Percentiles rank a stretch among this genome's conserved stretches.
These are phyloP conservation scores for Meriones unguiculatus DNA, from an alignment of 2,113 vertebrate genomes.

Conservation along the genomic window DNA sequence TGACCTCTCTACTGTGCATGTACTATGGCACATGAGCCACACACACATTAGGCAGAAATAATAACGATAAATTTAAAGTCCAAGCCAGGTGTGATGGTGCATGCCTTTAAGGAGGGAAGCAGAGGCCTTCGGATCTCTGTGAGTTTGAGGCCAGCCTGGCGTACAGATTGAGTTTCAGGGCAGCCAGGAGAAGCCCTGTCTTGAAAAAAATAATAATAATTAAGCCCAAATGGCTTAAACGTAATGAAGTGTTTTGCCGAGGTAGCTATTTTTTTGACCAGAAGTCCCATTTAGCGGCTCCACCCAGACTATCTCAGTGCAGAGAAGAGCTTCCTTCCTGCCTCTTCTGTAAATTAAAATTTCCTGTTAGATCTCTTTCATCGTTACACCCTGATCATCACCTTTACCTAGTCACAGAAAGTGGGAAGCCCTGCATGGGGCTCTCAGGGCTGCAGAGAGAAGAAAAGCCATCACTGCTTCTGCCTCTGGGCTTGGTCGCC, in stretches of 20 bases:
- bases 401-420: not conserved
- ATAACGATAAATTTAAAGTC: not conserved
- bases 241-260: conserved; percentile 8
- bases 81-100: not conserved
- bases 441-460: not conserved
- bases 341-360: not conserved
- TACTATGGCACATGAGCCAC: not conserved
- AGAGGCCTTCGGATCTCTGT: too few species aligned
- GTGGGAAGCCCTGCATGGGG: not conserved
- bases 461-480: not conserved
- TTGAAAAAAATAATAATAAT: not conserved
- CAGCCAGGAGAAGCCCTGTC: too few species aligned
- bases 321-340: not conserved
- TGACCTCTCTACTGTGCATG: not conserved
- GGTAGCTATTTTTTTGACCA: not conserved
- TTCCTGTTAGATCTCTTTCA: not conserved
- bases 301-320: not conserved
- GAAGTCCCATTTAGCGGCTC: not conserved
- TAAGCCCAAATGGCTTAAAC: conserved; percentile 33
- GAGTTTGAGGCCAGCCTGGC: too few species aligned
- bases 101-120: too few species aligned
- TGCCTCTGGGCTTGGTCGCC: not conserved
- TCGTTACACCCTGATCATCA: not conserved
- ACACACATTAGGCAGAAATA: not conserved
- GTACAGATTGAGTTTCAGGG: too few species aligned